Evolutionary conservation across 2,797 vertebrate species (phyloP).

Genomic region (Pristis pectinata): DNA sequence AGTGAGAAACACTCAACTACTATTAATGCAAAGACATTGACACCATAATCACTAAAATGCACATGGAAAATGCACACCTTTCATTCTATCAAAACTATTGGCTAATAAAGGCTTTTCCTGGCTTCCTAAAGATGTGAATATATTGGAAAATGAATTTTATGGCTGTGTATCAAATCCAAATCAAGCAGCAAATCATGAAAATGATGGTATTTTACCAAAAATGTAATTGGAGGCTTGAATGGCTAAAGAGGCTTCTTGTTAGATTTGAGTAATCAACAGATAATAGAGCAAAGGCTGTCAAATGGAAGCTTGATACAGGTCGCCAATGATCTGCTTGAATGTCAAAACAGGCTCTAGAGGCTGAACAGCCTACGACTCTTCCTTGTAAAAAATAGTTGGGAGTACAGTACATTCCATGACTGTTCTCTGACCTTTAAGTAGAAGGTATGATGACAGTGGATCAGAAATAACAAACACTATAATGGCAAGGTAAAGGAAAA

Average conservation of each 20-base stretch:
- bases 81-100: neutral
- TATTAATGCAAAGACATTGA: neutral
- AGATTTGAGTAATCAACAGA: neutral
- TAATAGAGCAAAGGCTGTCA: neutral
- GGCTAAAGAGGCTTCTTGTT: neutral
- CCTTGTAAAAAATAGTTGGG: neutral
- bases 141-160: neutral
- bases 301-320: too few species aligned
- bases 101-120: neutral
- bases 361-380: neutral
- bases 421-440: neutral
- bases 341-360: neutral
- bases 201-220: neutral
- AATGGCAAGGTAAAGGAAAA: neutral
- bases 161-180: neutral
- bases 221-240: neutral
- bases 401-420: neutral
- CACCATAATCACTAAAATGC: neutral
- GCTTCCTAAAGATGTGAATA: neutral
- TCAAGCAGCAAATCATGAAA: neutral
- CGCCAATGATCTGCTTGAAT: neutral
- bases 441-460: neutral
- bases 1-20: neutral
- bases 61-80: neutral
- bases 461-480: neutral